Percentiles rank a stretch among this genome's conserved stretches.
phyloP scores from a whole-genome alignment of 2,888 invertebrate species.

The Eristalis pertinax region DNA sequence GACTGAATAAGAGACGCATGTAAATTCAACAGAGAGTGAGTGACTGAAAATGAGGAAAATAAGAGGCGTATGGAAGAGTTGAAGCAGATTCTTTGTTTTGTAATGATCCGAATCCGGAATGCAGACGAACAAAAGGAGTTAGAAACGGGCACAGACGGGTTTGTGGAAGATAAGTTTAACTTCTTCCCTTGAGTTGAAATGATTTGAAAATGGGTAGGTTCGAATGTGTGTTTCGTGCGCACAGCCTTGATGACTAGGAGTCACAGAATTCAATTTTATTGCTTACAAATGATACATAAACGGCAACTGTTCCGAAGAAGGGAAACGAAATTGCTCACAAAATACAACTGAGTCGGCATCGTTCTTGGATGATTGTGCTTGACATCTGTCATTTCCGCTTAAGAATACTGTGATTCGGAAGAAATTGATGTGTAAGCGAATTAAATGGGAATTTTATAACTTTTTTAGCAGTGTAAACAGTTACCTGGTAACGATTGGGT shows the following conservation, averaged over 20 bases:
- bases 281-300: neutral
- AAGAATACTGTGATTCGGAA: neutral
- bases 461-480: neutral
- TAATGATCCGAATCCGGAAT: conserved; percentile 34
- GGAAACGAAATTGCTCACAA: neutral
- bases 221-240: neutral
- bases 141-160: conserved; percentile 39
- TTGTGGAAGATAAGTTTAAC: conserved; percentile 7
- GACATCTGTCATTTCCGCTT: conserved; percentile 7
- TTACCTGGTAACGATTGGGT: neutral
- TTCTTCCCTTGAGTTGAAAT: neutral
- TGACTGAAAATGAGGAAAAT: conserved; percentile 41
- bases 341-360: neutral
- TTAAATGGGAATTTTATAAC: neutral
- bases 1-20: conserved; percentile 41
- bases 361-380: neutral
- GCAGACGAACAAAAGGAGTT: conserved; percentile 35
- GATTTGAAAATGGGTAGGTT: neutral
- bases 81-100: conserved; percentile 22
- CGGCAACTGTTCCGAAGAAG: neutral
- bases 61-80: conserved; percentile 40
- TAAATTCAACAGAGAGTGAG: conserved; percentile 21
- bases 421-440: neutral
- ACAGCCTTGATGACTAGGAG: neutral
- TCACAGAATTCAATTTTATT: neutral